Evolutionary conservation across 2,797 vertebrate species (phyloP).

Genomic region (Acanthurus lineatus): DNA sequence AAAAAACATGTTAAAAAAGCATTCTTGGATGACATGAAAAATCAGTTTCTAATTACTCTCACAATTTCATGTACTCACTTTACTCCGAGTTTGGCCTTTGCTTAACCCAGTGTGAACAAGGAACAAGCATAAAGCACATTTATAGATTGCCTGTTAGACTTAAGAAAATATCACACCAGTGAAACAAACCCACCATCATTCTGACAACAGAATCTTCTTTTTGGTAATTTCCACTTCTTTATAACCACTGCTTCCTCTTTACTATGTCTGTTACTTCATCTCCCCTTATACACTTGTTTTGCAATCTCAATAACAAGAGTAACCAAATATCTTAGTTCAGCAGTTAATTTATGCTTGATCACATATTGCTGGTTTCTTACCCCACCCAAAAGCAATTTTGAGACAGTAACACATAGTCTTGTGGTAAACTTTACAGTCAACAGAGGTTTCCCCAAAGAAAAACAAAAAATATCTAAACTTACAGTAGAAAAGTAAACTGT

Average conservation of each 20-base stretch:
- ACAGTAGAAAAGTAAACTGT: not conserved
- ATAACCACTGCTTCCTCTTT: conserved; percentile 27
- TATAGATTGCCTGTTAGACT: not conserved
- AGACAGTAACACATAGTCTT: not conserved
- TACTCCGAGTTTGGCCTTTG: too few species aligned
- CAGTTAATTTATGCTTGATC: not conserved
- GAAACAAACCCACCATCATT: conserved; percentile 5
- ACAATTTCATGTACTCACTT: too few species aligned
- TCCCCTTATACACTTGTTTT: conserved; percentile 9
- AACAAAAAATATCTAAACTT: not conserved
- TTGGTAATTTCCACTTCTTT: conserved; percentile 30
- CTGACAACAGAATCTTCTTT: not conserved
- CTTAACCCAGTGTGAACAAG: conserved; percentile 1
- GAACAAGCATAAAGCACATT: conserved; percentile 1
- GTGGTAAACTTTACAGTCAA: not conserved
- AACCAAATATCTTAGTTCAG: not conserved
- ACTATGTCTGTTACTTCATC: conserved; percentile 31
- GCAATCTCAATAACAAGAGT: conserved; percentile 3
- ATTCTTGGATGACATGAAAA: too few species aligned
- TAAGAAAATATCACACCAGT: not conserved
- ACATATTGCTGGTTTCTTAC: not conserved
- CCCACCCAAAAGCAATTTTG: not conserved
- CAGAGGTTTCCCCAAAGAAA: not conserved
- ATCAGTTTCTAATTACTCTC: too few species aligned
- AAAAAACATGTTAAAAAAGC: too few species aligned